These are phyloP conservation scores for Drosophila pseudoobscura DNA, from an alignment of 1,140 invertebrate species.

Conservation along the genomic window DNA sequence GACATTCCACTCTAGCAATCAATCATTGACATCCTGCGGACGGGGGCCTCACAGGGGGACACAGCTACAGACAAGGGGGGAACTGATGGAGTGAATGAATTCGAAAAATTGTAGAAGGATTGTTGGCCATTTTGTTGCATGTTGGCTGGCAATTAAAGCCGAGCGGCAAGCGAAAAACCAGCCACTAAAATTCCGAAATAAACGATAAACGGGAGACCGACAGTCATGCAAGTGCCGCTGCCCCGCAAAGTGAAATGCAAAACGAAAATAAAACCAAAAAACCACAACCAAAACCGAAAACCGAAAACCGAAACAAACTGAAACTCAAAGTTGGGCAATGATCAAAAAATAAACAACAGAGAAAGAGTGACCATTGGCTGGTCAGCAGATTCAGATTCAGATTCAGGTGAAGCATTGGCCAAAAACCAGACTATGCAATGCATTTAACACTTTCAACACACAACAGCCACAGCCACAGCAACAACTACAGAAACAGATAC, in stretches of 20 bases:
- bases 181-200: conserved; percentile 31
- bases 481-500: too few relatives aligned
- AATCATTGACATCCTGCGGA: conserved; percentile 56
- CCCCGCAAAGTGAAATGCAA: conserved; percentile 72
- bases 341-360: conserved; percentile 10
- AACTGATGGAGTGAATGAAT: background rate
- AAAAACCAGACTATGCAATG: conserved; percentile 61
- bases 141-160: conserved; percentile 61
- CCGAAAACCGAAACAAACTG: conserved; percentile 1
- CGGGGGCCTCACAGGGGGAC: background rate
- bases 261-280: conserved; percentile 48
- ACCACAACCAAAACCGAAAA: conserved; percentile 7
- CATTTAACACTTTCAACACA: conserved; percentile 76
- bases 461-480: background rate
- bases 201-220: conserved; percentile 17
- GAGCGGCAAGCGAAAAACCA: conserved; percentile 4
- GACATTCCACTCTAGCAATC: conserved; percentile 48
- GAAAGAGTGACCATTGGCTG: conserved; percentile 37
- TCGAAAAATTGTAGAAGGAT: conserved; percentile 28
- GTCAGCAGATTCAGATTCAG: conserved; percentile 61
- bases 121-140: conserved; percentile 56
- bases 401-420: conserved; percentile 47
- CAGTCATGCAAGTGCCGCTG: conserved; percentile 50
- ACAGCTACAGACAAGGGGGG: too few relatives aligned
- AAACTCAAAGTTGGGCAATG: conserved; percentile 55